These are phyloP conservation scores for Drosophila rhopaloa DNA, from an alignment of 1,140 invertebrate genomes.

Conservation along the genomic window DNA sequence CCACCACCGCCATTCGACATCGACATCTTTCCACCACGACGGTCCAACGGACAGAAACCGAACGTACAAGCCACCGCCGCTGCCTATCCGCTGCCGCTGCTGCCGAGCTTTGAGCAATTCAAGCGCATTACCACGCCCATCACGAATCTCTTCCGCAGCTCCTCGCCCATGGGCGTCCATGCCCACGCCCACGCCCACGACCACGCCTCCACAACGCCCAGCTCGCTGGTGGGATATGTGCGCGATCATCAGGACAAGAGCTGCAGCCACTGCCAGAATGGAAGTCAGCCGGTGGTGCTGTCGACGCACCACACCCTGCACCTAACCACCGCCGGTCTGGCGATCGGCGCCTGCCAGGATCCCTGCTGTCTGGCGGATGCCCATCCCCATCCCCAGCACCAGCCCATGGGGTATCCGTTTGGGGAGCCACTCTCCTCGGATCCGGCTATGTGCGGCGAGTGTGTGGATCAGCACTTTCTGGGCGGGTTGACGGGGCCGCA, in stretches of 20 bases:
- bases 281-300: slow-evolving; percentile 77
- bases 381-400: slow-evolving; percentile 81
- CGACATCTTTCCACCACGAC: slow-evolving; percentile 44
- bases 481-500: slow-evolving; percentile 73
- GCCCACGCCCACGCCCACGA: slow-evolving; percentile 60
- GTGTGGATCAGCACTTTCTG: slow-evolving; percentile 81
- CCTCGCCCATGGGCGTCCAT: slow-evolving; percentile 39
- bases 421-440: slow-evolving; percentile 72
- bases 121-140: slow-evolving; percentile 79
- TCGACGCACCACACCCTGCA: slow-evolving; percentile 73
- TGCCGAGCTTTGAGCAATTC: slow-evolving; percentile 76
- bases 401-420: slow-evolving; percentile 74
- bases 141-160: slow-evolving; percentile 83
- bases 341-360: slow-evolving; percentile 73
- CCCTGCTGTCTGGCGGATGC: slow-evolving; percentile 78
- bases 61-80: slow-evolving; percentile 57
- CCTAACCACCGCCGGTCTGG: slow-evolving; percentile 66
- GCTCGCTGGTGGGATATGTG: slow-evolving; percentile 77
- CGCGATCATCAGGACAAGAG: slow-evolving; percentile 81
- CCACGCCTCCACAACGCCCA: slow-evolving; percentile 61
- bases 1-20: slow-evolving; percentile 43
- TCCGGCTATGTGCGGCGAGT: slow-evolving; percentile 80
- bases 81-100: slow-evolving; percentile 57
- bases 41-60: slow-evolving; percentile 64
- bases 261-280: slow-evolving; percentile 81